phyloP scores from a whole-genome alignment of 2,113 vertebrate species.

The Cephalopterus ornatus region DNA sequence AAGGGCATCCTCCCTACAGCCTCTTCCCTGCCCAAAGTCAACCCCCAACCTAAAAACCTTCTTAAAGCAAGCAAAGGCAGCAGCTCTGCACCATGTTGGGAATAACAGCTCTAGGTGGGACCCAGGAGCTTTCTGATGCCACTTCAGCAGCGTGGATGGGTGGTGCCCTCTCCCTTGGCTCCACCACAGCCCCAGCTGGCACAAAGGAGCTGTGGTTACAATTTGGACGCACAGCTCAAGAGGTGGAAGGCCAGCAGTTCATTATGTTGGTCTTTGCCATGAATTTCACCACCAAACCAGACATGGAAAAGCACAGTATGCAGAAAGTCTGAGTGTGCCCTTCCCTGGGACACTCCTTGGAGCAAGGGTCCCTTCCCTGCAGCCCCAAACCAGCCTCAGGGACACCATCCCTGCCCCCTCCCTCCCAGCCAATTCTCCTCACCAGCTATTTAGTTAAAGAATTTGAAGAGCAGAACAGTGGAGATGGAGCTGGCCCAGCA shows the following conservation, averaged over 20 bases:
- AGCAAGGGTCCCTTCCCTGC: not conserved
- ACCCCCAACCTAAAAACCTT: not conserved
- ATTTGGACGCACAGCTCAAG: not conserved
- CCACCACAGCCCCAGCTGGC: not conserved
- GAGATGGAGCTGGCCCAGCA: not conserved
- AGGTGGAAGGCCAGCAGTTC: not conserved
- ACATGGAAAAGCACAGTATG: accelerated
- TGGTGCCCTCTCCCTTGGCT: not conserved
- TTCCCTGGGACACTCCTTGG: not conserved
- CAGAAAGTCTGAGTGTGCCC: not conserved
- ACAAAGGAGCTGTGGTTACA: accelerated
- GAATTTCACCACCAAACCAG: not conserved
- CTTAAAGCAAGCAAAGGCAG: not conserved
- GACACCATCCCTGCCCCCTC: not conserved
- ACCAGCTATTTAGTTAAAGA: not conserved
- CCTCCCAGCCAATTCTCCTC: not conserved
- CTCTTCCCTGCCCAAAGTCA: not conserved
- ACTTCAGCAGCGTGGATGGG: not conserved
- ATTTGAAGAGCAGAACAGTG: not conserved
- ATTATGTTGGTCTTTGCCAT: not conserved
- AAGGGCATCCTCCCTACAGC: not conserved
- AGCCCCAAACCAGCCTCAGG: not conserved
- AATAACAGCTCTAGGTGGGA: not conserved
- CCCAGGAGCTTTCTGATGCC: accelerated
- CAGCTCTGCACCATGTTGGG: not conserved